Conservation (phyloP, 1,140 invertebrate genomes). For the Cydia strobilella region DNA sequence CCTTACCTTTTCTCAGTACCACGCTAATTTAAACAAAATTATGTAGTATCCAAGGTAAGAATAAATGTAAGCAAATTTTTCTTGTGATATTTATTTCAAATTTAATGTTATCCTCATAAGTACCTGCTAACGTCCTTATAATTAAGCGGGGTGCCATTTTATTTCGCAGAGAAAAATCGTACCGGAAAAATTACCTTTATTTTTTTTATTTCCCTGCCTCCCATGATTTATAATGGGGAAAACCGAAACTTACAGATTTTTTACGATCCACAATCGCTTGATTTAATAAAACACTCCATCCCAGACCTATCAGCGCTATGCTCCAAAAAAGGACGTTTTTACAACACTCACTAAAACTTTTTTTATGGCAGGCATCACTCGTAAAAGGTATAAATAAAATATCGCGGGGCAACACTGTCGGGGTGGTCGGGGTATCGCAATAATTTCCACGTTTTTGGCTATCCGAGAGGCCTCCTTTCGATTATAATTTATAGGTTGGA, state of each 20-base stretch:
- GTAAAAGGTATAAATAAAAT: slow-evolving; percentile 77
- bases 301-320: slow-evolving; percentile 57
- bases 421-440: slow-evolving; percentile 55
- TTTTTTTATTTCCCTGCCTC: slow-evolving; percentile 12
- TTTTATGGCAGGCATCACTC: slow-evolving; percentile 72
- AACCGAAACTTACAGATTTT: slow-evolving; percentile 33
- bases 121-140: background rate
- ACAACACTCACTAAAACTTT: slow-evolving; percentile 74
- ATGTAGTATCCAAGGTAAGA: background rate
- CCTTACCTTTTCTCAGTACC: no score
- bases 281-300: slow-evolving; percentile 59
- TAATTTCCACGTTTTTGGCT: slow-evolving; percentile 73
- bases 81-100: background rate
- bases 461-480: slow-evolving; percentile 67
- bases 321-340: slow-evolving; percentile 62
- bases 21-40: background rate
- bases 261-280: slow-evolving; percentile 37
- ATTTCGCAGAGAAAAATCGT: slow-evolving; percentile 1
- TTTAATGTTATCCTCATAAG: slow-evolving; percentile 10
- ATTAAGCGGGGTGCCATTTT: slow-evolving; percentile 3
- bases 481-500: slow-evolving; percentile 74
- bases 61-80: background rate
- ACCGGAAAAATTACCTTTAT: slow-evolving; percentile 29
- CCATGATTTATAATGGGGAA: slow-evolving; percentile 31
- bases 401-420: slow-evolving; percentile 67